Evolutionary conservation across 2,797 vertebrate genomes (phyloP), one percentile per base, ranked within the genome.

Genomic region (Lepus oiostolus): DNA sequence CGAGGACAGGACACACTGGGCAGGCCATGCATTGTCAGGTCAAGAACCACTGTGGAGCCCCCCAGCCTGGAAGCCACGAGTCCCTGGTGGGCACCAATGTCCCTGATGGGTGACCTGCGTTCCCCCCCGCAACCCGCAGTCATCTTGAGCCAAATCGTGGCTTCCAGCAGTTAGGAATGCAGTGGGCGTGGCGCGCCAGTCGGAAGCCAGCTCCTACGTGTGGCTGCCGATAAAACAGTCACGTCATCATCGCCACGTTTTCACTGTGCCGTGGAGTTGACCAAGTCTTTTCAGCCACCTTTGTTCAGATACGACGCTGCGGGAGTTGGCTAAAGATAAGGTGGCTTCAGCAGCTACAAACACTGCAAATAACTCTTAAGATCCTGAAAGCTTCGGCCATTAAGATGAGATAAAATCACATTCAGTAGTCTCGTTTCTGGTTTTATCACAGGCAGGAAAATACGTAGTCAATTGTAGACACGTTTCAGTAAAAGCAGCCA

Each of bases 171-270:
- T 32, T 2, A 62, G n/a, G n/a, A 52, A 54, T 22, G 42, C 5
- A 26, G 52, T 30, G 8, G 28, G 26, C 13, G 19, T 2, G 24
- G 63, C 14, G 4, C 52, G 38, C 50, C 65, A 82, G 70, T 77
- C 58, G 54, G 76, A 80, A 47, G 63, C 68, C 8, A 28, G 80
- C 19, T 32, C 10, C 0, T 74, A 42, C 32, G 26, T 67, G 62
- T 38, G 63, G 12, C n/a, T 32, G 70, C 79, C 91, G 50, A 92
- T 75, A 82, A 92, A 95, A 54, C 47, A 71, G 50, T 77, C 87
- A 13, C 54, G 58, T 3, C 14, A n/a, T 79, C 67, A 10, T 70
- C 21, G 9, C 52, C 88, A 32, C 95, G 60, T 74, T 88, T 28
- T 13, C 19, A 38, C 6, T 6, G 67, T 74, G 26, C 84, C 81